Base-by-base conservation (phyloP, 1,140 invertebrate species). In the Asobara japonica region DNA sequence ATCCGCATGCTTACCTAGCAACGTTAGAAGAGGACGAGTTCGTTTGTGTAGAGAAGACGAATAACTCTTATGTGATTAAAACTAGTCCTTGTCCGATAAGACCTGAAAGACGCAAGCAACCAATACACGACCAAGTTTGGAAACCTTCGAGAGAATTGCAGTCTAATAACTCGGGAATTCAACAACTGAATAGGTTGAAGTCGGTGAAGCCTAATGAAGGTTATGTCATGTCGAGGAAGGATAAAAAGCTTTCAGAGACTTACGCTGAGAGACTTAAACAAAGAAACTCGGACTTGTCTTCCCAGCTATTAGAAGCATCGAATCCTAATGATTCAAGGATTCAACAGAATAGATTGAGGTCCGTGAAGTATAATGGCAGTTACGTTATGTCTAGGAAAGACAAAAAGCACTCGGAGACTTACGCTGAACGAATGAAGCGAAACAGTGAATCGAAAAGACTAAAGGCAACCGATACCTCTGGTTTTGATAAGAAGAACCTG, bases 211-310 rank as follows among this genome's bases (percentile, higher is more conserved):
- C n/a, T n/a, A n/a, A 60, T 31, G 31, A 56, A 3, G 65, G 70
- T 1, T 85, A 83, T 36, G 84, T 82, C 66, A 81, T 87, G 76
- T 85, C 85, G 2, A 70, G 85, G 6, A 86, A 84, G 45, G 84
- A 87, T 51, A 87, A 87, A 61, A 87, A 87, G 65, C 74, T 84
- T 18, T 84, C 85, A 0, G 81, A 85, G 29, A 87, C 86, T 1
- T 86, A 86, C 69, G 71, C 81, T 3, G 86, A 87, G 68, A 79
- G 73, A 11, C 69, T 84, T 65, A 76, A 76, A n/a, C n/a, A n/a
- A 22, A 76, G 75, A 11, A 76, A 80, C 33, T 70, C 77, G n/a
- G n/a, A n/a, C n/a, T n/a, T n/a, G n/a, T n/a, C n/a, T n/a, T n/a
- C n/a, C n/a, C n/a, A n/a, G n/a, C n/a, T n/a, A n/a, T n/a, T n/a